A percentile compares a stretch with the other conserved stretches of the same genome.
phyloP scores from a whole-genome alignment of 2,888 invertebrate species.

The Fragum fragum region DNA sequence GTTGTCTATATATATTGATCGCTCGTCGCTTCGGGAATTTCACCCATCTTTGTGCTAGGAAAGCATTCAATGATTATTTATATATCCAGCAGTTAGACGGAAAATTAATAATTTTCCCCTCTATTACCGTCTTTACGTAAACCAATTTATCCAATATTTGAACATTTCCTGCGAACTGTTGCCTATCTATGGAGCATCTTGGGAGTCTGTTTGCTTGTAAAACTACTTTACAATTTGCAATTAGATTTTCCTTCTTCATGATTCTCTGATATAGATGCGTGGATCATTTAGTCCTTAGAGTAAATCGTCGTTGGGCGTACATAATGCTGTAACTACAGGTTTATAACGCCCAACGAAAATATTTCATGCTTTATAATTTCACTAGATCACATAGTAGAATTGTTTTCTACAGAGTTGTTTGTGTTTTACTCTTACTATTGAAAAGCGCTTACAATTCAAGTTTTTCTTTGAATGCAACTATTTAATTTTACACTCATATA shows the following conservation, averaged over 20 bases:
- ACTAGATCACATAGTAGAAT: too few relatives aligned
- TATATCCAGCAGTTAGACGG: not conserved
- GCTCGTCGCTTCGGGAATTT: not conserved
- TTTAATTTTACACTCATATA: too few relatives aligned
- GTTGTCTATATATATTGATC: constrained; percentile 13
- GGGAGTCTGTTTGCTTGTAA: not conserved
- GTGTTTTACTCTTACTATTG: too few relatives aligned
- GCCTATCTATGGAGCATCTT: not conserved
- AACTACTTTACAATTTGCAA: not conserved
- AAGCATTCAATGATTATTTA: constrained; percentile 3
- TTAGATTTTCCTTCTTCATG: not conserved
- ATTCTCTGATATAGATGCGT: too few relatives aligned
- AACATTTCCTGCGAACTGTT: not conserved
- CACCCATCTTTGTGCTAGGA: not conserved
- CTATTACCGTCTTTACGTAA: constrained; percentile 1
- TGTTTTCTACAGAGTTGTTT: too few relatives aligned
- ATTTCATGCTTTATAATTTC: too few relatives aligned
- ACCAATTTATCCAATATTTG: constrained; percentile 6
- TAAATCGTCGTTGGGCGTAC: too few relatives aligned
- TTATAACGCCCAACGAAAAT: too few relatives aligned
- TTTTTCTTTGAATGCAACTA: too few relatives aligned
- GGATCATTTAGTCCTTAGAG: too few relatives aligned
- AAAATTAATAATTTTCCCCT: constrained; percentile 6
- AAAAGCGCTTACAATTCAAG: too few relatives aligned
- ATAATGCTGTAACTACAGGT: too few relatives aligned